phyloP scores from a whole-genome alignment of 2,888 invertebrate species.

The Steinernema scapterisci region DNA sequence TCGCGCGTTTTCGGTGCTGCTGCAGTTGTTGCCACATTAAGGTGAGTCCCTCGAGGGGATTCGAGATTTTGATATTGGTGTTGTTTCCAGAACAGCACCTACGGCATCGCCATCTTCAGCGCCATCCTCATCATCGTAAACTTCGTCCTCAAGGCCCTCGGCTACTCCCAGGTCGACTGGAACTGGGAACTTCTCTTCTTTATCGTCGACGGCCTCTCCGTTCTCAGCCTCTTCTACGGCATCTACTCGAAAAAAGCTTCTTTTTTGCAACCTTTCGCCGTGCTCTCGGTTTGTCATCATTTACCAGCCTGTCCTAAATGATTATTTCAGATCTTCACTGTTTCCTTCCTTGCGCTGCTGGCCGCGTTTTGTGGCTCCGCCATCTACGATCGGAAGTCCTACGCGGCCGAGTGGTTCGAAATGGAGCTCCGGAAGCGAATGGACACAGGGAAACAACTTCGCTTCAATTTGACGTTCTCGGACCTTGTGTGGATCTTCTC shows the following conservation, averaged over 20 bases:
- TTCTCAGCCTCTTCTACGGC: constrained; percentile 47
- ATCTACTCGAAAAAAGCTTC: constrained; percentile 44
- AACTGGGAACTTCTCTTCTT: constrained; percentile 50
- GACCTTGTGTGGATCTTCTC: constrained; percentile 37
- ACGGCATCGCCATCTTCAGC: constrained; percentile 43
- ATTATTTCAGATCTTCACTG: constrained; percentile 46
- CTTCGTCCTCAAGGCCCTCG: constrained; percentile 46
- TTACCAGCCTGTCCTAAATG: neutral
- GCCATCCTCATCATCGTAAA: constrained; percentile 49
- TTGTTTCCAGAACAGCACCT: constrained; percentile 38
- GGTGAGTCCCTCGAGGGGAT: neutral
- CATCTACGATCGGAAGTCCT: constrained; percentile 45
- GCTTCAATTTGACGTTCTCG: neutral
- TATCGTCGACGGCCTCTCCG: constrained; percentile 47
- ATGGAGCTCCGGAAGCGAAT: constrained; percentile 47
- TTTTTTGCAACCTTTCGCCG: constrained; percentile 51
- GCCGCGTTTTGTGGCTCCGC: constrained; percentile 46
- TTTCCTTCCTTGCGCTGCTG: constrained; percentile 45
- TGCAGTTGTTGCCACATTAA: constrained; percentile 22
- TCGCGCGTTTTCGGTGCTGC: neutral
- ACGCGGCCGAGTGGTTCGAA: constrained; percentile 47
- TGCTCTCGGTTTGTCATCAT: constrained; percentile 42
- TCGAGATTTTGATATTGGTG: neutral
- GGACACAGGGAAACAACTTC: constrained; percentile 33
- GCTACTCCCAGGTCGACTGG: constrained; percentile 51